Evolutionary conservation across 2,113 vertebrate species (phyloP).

Genomic region (Oreocharis arfaki): DNA sequence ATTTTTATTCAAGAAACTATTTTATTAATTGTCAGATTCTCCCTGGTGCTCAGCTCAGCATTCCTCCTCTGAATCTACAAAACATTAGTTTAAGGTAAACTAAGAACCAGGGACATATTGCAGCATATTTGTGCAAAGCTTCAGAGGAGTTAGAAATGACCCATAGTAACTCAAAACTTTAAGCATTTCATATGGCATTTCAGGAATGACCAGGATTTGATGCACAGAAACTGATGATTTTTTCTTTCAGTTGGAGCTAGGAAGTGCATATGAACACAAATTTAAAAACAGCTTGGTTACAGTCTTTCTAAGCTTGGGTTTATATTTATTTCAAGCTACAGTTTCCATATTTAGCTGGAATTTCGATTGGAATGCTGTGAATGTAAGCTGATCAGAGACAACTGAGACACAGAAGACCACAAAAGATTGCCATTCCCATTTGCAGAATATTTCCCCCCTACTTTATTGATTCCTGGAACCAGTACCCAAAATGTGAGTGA

Average conservation of each 20-base stretch:
- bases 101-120: neutral
- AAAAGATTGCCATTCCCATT: neutral
- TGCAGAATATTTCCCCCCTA: neutral
- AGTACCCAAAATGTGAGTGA: neutral
- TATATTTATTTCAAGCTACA: neutral
- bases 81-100: neutral
- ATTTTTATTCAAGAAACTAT: neutral
- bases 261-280: slow-evolving; percentile 14
- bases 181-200: neutral
- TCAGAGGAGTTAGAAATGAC: neutral
- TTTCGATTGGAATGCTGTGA: neutral
- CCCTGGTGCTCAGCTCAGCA: neutral
- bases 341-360: neutral
- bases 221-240: neutral
- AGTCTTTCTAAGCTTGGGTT: slow-evolving; percentile 21
- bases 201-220: neutral
- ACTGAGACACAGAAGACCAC: neutral
- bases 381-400: neutral
- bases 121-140: neutral
- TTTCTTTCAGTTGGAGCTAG: slow-evolving; percentile 39
- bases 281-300: slow-evolving; percentile 35
- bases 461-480: slow-evolving; percentile 29
- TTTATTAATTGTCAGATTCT: neutral
- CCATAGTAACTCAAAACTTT: neutral
- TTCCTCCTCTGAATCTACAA: neutral